These are phyloP conservation scores for Ginglymostoma cirratum DNA, from an alignment of 2,113 vertebrate genomes.

Conservation along the genomic window DNA sequence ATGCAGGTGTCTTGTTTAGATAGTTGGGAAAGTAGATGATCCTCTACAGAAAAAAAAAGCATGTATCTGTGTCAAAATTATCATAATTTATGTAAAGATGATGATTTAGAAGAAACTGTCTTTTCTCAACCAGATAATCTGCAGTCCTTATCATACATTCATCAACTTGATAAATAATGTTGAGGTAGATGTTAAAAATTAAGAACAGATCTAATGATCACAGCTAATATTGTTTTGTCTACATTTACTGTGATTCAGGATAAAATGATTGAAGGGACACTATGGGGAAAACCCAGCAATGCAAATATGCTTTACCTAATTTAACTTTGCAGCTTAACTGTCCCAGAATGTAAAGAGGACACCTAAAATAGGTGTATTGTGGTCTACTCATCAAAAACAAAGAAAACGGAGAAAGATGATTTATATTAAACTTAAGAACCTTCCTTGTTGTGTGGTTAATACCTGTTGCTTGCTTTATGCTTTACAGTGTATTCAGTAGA, in stretches of 20 bases:
- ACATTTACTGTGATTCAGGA: neutral
- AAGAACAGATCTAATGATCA: neutral
- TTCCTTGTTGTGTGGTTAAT: constrained; percentile 14
- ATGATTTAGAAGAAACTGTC: neutral
- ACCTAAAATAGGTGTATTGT: constrained; percentile 18
- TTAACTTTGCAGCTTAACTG: no score
- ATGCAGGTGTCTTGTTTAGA: neutral
- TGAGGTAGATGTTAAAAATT: neutral
- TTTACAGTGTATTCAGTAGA: neutral
- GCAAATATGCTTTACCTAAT: neutral
- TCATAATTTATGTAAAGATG: neutral
- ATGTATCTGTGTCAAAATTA: neutral
- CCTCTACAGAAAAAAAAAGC: neutral
- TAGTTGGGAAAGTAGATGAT: neutral
- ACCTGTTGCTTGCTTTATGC: neutral
- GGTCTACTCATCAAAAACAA: neutral
- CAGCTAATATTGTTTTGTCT: neutral
- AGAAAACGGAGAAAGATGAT: neutral
- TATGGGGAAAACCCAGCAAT: neutral
- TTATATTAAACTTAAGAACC: neutral
- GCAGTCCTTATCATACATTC: neutral
- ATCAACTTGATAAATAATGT: neutral
- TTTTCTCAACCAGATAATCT: neutral
- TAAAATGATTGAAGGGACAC: neutral
- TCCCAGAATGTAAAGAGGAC: neutral